Base-by-base conservation (phyloP, 2,113 vertebrate genomes). In the Amphiprion percula region DNA sequence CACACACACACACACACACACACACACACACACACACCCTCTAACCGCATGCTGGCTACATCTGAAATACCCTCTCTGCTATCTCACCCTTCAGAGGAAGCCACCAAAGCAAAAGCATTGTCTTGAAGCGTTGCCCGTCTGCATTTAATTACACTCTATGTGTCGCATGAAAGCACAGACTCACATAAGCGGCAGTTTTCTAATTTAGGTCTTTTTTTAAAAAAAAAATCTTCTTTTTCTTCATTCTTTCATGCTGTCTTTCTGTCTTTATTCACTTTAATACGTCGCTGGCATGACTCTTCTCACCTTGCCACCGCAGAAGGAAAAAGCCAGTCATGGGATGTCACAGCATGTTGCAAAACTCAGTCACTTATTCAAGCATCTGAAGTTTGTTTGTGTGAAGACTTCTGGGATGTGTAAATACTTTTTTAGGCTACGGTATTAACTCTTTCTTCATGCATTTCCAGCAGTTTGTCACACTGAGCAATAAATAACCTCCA, bases 71-170 rank as follows among this genome's bases (percentile, higher is more conserved):
- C 75, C 68, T 53, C 16, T 39, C 10, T 82, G 52, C 77, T 74
- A 53, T 80, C 67, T 85, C 47, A 62, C 9, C 52, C 52, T 83
- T 83, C 53, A 85, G 80, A 88, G 69, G 80, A 88, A 87, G 69
- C 79, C 58, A 74, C 67, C 19, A 79, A 55, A 64, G 76, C 68
- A 74, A 86, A 85, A 59, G 39, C 80, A 70, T 54, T 77, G 82
- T 85, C 30, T 82, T 69, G 19, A 60, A 69, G 28, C 61, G 14
- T 16, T 82, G 74, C 68, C 52, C 68, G 71, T 58, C 65, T 41
- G 41, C 46, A 85, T 46, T 37, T 33, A 50, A 75, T 74, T 52
- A 46, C 11, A 59, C 53, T 7, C 6, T 55, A n/a, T 9, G 1
- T 60, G 21, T 73, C 56, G 16, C 62, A 64, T 69, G 59, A 68